A percentile compares a stretch with the other conserved stretches of the same genome.
phyloP scores from a whole-genome alignment of 2,888 invertebrate genomes.

The Sphaeridia pumilis region DNA sequence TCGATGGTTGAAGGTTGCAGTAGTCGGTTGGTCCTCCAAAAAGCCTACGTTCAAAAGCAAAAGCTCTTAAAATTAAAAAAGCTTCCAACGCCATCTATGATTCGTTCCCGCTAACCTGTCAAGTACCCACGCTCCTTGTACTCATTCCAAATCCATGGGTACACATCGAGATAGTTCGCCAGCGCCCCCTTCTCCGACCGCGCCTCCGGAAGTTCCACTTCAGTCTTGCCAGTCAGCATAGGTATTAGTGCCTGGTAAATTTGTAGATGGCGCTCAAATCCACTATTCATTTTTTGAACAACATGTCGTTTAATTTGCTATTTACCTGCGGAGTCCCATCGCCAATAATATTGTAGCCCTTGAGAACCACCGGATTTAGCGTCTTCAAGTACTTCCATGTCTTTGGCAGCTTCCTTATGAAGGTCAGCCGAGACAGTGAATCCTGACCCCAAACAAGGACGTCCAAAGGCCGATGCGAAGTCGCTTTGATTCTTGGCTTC shows the following conservation, averaged over 20 bases:
- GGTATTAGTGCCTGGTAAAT: conserved; percentile 14
- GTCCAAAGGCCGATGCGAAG: conserved; percentile 4
- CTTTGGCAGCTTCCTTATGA: conserved; percentile 12
- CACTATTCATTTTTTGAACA: background rate
- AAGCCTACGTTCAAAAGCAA: conserved; percentile 35
- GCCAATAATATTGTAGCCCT: conserved; percentile 16
- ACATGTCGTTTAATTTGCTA: background rate
- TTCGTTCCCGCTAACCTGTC: conserved; percentile 36
- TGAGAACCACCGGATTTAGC: conserved; percentile 6
- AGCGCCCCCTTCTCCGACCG: conserved; percentile 7
- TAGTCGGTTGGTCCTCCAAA: conserved; percentile 40
- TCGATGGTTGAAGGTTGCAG: conserved; percentile 41
- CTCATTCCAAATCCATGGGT: conserved; percentile 41
- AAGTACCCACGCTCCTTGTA: conserved; percentile 39
- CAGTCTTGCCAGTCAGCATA: conserved; percentile 17
- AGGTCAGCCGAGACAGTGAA: conserved; percentile 12
- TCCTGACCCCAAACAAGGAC: conserved; percentile 18
- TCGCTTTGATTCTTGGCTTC: no score
- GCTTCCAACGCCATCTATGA: no score
- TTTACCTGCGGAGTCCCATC: conserved; percentile 13
- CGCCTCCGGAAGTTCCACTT: conserved; percentile 38
- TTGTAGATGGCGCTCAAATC: no score
- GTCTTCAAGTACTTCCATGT: conserved; percentile 14
- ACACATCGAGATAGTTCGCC: conserved; percentile 34
- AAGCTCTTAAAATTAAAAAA: no score